phyloP scores from a whole-genome alignment of 2,797 vertebrate genomes.

The Falco cherrug region DNA sequence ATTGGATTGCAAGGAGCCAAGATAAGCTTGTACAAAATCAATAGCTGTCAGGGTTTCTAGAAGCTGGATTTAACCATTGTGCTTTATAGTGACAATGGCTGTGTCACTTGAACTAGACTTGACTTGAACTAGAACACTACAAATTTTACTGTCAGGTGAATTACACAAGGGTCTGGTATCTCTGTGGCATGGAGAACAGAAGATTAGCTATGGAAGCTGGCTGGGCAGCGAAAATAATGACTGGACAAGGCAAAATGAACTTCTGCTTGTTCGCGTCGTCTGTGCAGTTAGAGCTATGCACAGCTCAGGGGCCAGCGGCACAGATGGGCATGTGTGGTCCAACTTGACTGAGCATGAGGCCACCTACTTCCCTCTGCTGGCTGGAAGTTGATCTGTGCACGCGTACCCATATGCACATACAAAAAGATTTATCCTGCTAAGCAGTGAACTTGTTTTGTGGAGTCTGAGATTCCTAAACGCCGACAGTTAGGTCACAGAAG shows the following conservation, averaged over 20 bases:
- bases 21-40: neutral
- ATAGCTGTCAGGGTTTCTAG: neutral
- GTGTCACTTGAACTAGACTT: neutral
- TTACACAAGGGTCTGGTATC: neutral
- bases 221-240: neutral
- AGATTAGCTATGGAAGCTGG: neutral
- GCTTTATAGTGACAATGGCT: neutral
- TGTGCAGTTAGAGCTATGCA: neutral
- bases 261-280: neutral
- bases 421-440: neutral
- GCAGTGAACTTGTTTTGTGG: neutral
- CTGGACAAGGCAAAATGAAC: neutral
- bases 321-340: neutral
- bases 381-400: neutral
- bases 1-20: neutral
- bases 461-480: neutral
- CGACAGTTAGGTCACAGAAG: neutral
- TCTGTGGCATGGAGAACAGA: neutral
- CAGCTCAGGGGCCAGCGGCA: neutral
- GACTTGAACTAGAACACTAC: neutral
- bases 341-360: neutral
- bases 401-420: fast-evolving
- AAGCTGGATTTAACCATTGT: neutral
- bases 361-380: neutral
- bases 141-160: neutral